Conservation (phyloP, 2,797 vertebrate species). For the Pipistrellus pygmaeus region DNA sequence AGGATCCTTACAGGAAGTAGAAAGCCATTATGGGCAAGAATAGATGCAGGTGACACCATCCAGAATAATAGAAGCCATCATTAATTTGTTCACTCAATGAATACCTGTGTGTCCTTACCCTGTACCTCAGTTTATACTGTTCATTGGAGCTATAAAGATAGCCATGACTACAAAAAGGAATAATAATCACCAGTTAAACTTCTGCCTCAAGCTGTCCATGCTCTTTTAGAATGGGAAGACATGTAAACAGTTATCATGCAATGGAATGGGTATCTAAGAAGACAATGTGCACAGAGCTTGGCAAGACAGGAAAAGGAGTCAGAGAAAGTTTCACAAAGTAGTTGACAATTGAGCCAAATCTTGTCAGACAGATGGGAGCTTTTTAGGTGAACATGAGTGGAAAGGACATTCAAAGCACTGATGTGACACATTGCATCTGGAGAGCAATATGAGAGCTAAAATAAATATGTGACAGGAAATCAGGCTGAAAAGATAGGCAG, state of each 20-base stretch:
- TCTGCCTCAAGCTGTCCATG: neutral
- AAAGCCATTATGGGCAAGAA: neutral
- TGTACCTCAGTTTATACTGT: neutral
- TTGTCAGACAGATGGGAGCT: neutral
- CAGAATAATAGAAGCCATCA: neutral
- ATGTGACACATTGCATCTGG: neutral
- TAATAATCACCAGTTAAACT: neutral
- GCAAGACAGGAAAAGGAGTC: neutral
- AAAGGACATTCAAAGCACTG: neutral
- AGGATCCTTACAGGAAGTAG: neutral
- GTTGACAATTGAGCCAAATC: neutral
- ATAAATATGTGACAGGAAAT: neutral
- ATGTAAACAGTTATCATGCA: neutral
- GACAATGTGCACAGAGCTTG: neutral
- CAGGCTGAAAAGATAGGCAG: neutral
- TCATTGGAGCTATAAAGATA: neutral
- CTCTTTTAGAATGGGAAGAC: neutral
- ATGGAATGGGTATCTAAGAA: neutral
- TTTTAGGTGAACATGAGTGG: slow-evolving; percentile 5
- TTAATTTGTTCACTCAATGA: neutral
- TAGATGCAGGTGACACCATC: neutral
- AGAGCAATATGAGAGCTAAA: neutral
- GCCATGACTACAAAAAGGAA: neutral
- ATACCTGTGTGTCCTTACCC: neutral
- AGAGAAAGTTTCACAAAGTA: neutral